Percentiles rank a stretch among this genome's conserved stretches.
phyloP scores from a whole-genome alignment of 2,113 vertebrate genomes.

The Vidua macroura region DNA sequence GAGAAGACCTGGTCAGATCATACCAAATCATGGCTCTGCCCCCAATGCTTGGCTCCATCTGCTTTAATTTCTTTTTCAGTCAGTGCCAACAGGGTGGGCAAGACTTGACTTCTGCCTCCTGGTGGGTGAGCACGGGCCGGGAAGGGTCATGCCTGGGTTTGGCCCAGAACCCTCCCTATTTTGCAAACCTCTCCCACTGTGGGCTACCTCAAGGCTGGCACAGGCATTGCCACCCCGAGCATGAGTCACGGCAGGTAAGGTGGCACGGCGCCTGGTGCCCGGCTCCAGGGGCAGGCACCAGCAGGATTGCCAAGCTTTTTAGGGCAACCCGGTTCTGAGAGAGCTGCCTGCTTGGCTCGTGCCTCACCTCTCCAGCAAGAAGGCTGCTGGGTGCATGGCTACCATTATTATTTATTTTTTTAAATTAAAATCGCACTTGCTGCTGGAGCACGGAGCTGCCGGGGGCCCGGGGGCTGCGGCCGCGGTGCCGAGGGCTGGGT shows the following conservation, averaged over 20 bases:
- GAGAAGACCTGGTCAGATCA: background rate
- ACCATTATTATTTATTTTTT: background rate
- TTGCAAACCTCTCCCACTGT: background rate
- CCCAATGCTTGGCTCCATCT: background rate
- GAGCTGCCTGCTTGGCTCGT: background rate
- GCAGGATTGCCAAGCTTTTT: background rate
- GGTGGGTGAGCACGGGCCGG: fast-evolving
- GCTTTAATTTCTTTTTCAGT: background rate
- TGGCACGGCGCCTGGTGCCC: background rate
- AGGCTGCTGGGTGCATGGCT: background rate
- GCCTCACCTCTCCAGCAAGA: background rate
- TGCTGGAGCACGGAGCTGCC: background rate
- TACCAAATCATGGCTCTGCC: background rate
- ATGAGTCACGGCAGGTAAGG: background rate
- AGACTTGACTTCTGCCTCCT: fast-evolving
- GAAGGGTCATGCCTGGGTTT: fast-evolving
- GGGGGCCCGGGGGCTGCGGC: background rate
- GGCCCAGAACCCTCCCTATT: background rate
- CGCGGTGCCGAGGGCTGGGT: background rate
- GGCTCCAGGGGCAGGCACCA: background rate
- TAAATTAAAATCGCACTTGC: background rate
- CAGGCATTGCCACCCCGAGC: background rate
- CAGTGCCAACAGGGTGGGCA: background rate
- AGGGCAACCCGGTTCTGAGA: background rate
- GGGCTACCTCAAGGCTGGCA: background rate